Base-by-base conservation (phyloP, 2,888 invertebrate genomes). In the Crocallis elinguaria region DNA sequence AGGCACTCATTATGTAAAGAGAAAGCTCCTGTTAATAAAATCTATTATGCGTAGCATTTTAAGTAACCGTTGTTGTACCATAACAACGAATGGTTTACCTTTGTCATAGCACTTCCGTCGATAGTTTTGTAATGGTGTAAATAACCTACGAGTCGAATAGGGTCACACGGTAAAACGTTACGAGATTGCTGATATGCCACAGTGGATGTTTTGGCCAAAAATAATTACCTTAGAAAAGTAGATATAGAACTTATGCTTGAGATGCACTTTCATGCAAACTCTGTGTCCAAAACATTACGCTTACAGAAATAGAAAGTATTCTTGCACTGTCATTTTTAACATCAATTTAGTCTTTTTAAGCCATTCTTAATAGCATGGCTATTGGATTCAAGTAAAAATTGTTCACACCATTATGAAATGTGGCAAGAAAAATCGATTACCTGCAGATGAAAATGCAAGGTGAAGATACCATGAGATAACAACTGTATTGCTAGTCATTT, bases 1-100 rank as follows among this genome's bases (percentile, higher is more conserved):
- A 73, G 71, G 71, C 69, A 67, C 57, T 71, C 71, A 76, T 87
- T 86, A 85, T 81, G 81, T 82, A 87, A 88, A 77, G 86, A 82
- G 87, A 87, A 87, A 87, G 86, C 76, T 75, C 62, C 70, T 75
- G 46, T 75, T 74, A 75, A 76, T 75, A 73, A 75, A 71, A 66
- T 73, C 70, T 73, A 73, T 67, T 67, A 67, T 68, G 67, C 59
- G 57, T 58, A 51, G 49, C 56, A 48, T 67, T 65, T 57, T 46
- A 57, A 58, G 58, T 60, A 57, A 48, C 50, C 49, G 44, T 51
- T 44, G 44, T 50, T 25, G 51, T 39, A 30, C 38, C 43, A 37
- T 48, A 39, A 44, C 27, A 12, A 7, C 14, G 38, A 19, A 44
- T 21, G 50, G 35, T 43, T 50, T 7, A 27, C 41, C 29, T 54